phyloP scores from a whole-genome alignment of 2,797 vertebrate genomes.

The Eremophila alpestris region DNA sequence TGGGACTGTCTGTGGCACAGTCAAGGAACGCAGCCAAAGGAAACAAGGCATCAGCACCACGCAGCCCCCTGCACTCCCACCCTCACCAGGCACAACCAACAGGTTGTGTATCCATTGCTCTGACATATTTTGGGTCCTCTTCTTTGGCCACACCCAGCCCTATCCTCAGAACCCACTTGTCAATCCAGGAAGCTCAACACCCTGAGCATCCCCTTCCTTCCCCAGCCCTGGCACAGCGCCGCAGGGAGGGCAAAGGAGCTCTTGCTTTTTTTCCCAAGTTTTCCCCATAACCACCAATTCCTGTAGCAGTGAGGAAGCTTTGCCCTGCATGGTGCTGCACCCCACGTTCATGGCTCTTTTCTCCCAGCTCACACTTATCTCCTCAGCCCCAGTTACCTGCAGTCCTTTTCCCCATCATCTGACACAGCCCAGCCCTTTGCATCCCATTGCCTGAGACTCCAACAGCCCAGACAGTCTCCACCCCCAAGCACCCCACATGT shows the following conservation, averaged over 20 bases:
- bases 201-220: background rate
- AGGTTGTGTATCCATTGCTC: background rate
- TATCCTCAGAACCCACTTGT: background rate
- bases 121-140: background rate
- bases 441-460: background rate
- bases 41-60: background rate
- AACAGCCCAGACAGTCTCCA: background rate
- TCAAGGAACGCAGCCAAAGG: background rate
- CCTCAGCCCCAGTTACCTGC: background rate
- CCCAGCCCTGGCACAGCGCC: background rate
- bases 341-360: background rate
- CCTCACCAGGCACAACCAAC: background rate
- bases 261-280: background rate
- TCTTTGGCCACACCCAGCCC: background rate
- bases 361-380: background rate
- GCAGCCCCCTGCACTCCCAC: background rate
- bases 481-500: background rate
- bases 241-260: background rate
- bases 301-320: background rate
- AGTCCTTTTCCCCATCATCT: background rate
- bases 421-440: background rate
- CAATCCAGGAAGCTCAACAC: background rate
- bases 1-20: accelerated
- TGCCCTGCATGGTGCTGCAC: background rate
- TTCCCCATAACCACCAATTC: background rate